Evolutionary conservation across 1,140 invertebrate genomes (phyloP).

Genomic region (Drosophila ananassae): DNA sequence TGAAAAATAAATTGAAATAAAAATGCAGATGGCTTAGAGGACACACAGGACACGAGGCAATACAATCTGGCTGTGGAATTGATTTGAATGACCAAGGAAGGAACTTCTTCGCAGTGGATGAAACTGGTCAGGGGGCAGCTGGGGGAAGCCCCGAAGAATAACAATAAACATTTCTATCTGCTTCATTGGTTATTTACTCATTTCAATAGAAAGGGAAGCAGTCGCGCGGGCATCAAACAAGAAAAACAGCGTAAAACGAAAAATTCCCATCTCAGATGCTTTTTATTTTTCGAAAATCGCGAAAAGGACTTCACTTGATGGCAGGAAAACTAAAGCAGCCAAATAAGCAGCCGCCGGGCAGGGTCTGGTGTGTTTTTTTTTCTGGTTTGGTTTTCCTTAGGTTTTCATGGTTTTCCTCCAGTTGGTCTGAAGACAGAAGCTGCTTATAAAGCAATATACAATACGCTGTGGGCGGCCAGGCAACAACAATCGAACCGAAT

Average conservation of each 20-base stretch:
- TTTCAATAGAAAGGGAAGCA: slow-evolving; percentile 20
- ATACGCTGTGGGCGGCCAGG: slow-evolving; percentile 33
- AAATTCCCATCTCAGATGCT: slow-evolving; percentile 24
- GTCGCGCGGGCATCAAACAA: slow-evolving; percentile 52
- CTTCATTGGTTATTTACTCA: slow-evolving; percentile 78
- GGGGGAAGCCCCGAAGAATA: slow-evolving; percentile 49
- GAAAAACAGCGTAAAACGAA: slow-evolving; percentile 70
- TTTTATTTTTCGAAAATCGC: slow-evolving; percentile 7
- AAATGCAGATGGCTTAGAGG: slow-evolving; percentile 44
- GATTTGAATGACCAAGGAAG: slow-evolving; percentile 68
- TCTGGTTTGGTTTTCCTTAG: background rate
- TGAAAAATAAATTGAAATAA: slow-evolving; percentile 42
- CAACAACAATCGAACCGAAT: slow-evolving; percentile 63
- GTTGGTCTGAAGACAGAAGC: slow-evolving; percentile 56
- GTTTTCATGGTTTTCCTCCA: background rate
- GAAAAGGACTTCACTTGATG: slow-evolving; percentile 40
- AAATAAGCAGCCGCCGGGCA: slow-evolving; percentile 51
- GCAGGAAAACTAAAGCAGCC: slow-evolving; percentile 45
- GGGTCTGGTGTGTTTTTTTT: slow-evolving; percentile 37
- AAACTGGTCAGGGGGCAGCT: background rate
- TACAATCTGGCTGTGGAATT: slow-evolving; percentile 60
- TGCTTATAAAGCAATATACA: slow-evolving; percentile 77
- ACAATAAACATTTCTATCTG: slow-evolving; percentile 83
- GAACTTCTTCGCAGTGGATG: background rate
- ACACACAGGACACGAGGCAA: slow-evolving; percentile 63